Evolutionary conservation across 2,797 vertebrate species (phyloP).

Genomic region (Psittacula echo): DNA sequence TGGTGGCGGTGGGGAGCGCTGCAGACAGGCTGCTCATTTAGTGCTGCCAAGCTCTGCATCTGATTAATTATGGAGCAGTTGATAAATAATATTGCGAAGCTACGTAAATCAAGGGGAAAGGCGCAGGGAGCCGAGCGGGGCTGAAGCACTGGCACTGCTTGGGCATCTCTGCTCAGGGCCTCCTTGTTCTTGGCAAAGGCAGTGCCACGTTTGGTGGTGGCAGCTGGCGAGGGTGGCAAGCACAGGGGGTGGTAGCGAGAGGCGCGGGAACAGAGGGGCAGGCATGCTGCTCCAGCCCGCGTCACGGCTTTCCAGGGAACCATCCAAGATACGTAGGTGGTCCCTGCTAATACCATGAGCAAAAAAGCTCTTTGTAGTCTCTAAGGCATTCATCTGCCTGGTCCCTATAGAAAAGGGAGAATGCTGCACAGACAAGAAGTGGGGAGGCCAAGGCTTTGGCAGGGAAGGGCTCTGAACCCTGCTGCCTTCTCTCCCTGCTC

Average conservation of each 20-base stretch:
- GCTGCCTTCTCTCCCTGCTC: background rate
- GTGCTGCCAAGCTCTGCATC: constrained; percentile 60
- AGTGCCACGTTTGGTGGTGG: background rate
- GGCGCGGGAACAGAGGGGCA: background rate
- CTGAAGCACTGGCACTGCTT: constrained; percentile 40
- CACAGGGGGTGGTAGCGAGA: background rate
- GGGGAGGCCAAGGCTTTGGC: background rate
- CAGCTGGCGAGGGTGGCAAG: constrained; percentile 34
- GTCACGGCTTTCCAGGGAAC: background rate
- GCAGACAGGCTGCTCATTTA: constrained; percentile 72
- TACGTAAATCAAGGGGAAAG: constrained; percentile 74
- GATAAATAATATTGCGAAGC: constrained; percentile 76
- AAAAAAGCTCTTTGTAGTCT: background rate
- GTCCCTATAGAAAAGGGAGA: background rate
- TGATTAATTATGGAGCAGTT: constrained; percentile 80
- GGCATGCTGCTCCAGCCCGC: background rate
- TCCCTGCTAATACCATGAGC: background rate
- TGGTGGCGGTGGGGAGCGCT: background rate
- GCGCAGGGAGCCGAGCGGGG: constrained; percentile 59
- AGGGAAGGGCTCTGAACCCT: background rate
- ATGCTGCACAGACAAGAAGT: background rate
- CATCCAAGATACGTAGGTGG: background rate
- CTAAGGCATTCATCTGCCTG: background rate
- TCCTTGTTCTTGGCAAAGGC: constrained; percentile 6
- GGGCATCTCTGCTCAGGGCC: constrained; percentile 17